Evolutionary conservation across 2,797 vertebrate genomes (phyloP), one percentile per base, ranked within the genome.

Genomic region (Galaxias olidus): DNA sequence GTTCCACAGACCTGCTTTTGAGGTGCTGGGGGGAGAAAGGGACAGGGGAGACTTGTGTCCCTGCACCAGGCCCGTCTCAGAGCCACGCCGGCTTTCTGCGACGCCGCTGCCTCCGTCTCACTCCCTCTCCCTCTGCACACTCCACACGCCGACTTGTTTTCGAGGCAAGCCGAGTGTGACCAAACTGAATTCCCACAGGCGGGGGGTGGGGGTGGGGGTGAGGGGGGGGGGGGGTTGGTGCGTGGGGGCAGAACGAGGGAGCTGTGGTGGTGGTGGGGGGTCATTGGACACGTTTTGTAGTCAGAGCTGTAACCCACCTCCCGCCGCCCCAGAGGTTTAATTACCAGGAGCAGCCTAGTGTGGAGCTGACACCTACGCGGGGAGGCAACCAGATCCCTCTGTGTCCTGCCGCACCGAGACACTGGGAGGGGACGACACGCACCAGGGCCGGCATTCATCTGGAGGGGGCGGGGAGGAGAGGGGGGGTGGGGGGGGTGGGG

Each of bases 111-210:
- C 48, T 15, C 60, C 15, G 19, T n/a, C 20, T 8, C 48, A 41
- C 47, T 74, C 76, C 66, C 59, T 46, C 57, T 44, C 51, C 71
- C n/a, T 50, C 53, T 65, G 71, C 61, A 72, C 73, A 69, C 77
- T 75, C 78, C 74, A 82, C 64, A 78, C 79, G 64, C 63, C 69
- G 71, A 75, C 78, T 85, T 90, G 91, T 92, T 92, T 91, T 90
- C 89, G 84, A 87, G 86, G 78, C 84, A 90, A 90, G 72, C 83
- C 86, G 77, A 81, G 89, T 91, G 90, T 90, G 86, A 91, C 88
- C 80, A 85, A 90, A 89, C 85, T 83, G 89, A 86, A 84, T 83
- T 90, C 87, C 87, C 89, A 81, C 73, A 81, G 85, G 75, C 75
- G 81, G 81, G 50, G 71, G 75, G 74, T 48, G 61, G 66, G 74